Base-by-base conservation (phyloP, 1,140 invertebrate genomes). In the Trichoplusia ni region DNA sequence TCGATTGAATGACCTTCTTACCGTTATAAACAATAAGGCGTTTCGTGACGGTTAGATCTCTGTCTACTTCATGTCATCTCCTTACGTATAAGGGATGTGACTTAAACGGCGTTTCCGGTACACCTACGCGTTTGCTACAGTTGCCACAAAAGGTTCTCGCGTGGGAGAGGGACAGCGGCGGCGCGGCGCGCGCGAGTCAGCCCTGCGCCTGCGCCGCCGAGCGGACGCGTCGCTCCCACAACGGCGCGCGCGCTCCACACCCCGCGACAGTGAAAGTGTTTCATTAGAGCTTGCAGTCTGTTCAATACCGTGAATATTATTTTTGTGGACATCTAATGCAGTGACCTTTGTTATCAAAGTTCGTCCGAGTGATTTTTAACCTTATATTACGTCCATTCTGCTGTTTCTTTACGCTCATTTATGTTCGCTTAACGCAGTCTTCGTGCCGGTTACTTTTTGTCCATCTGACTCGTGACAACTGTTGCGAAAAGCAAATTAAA, bases 101-200 rank as follows among this genome's bases (percentile, higher is more conserved):
- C 82, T 69, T 76, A 86, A 80, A 85, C 80, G 83, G 84, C 56
- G 40, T 77, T 82, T 82, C 82, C 73, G 81, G 79, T 86, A 77
- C 77, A 75, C 83, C 83, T 65, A 86, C 84, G 67, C 51, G 31
- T 63, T 67, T 69, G 72, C 53, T 72, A 75, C 77, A 76, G 61
- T 78, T 75, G 72, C 54, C 67, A 59, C 46, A 62, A 69, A 76
- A 72, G 69, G 75, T 75, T 64, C 18, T 54, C 51, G 76, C 56
- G 81, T 71, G 77, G 77, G 82, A 83, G 75, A 75, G 81, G 76
- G 83, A 69, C 58, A 53, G 54, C 31, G 62, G 16, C 44, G 51
- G 49, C 42, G 21, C 42, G 23, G 64, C 40, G 14, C 31, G 47
- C 78, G 77, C 75, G 75, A 89, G 86, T 89, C 61, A 75, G 83